Conservation (phyloP, 2,888 invertebrate species). For the Parnassius glacialis region DNA sequence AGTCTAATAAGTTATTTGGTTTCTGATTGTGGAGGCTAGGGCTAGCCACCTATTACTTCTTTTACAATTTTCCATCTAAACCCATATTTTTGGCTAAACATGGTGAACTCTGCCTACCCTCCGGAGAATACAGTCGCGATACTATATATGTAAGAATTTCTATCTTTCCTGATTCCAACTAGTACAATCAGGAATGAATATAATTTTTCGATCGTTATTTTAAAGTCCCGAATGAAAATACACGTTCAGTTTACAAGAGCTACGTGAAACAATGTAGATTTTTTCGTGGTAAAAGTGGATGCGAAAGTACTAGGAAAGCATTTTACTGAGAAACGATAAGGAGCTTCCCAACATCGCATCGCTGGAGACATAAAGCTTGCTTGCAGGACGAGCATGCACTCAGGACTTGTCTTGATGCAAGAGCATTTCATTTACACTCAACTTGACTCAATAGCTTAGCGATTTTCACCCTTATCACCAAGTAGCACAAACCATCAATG, state of each 20-base stretch:
- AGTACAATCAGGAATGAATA: not conserved
- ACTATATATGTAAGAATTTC: not conserved
- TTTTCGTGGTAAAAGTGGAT: conserved; percentile 37
- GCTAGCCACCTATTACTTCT: no score
- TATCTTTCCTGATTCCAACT: not conserved
- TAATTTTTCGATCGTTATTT: conserved; percentile 5
- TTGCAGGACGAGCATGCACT: conserved; percentile 63
- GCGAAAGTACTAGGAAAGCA: conserved; percentile 56
- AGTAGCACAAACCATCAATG: conserved; percentile 10
- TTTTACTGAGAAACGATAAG: conserved; percentile 70
- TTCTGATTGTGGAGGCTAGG: no score
- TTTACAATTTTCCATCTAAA: no score
- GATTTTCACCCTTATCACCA: conserved; percentile 27
- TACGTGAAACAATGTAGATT: conserved; percentile 42
- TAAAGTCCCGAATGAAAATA: conserved; percentile 7
- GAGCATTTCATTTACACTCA: conserved; percentile 35
- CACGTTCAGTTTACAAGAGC: conserved; percentile 28
- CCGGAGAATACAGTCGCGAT: not conserved
- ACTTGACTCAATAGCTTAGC: conserved; percentile 13
- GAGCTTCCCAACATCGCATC: conserved; percentile 59
- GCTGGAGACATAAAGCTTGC: conserved; percentile 65
- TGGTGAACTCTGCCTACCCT: no score
- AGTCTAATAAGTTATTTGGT: no score
- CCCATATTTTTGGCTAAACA: no score
- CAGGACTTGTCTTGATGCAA: conserved; percentile 48